Base-by-base conservation (phyloP, 2,888 invertebrate species). In the Andrena minutula region DNA sequence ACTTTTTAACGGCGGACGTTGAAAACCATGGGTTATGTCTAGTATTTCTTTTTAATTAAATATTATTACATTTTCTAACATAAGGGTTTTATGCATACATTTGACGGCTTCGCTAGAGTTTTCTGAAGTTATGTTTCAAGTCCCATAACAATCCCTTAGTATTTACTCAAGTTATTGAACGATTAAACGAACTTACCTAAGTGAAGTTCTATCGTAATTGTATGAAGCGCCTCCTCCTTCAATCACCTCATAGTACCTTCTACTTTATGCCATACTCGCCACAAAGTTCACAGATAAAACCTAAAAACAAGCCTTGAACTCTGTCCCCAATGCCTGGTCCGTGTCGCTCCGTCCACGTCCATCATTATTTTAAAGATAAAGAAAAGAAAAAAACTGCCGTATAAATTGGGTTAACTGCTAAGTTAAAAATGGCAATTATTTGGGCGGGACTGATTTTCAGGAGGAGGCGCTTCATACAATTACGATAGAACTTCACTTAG, bases 161-260 rank as follows among this genome's bases (percentile, higher is more conserved):
- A n/a, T n/a, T n/a, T n/a, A n/a, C n/a, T n/a, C n/a, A n/a, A n/a
- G n/a, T n/a, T n/a, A 26, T 51, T 51, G n/a, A 51, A 51, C 49
- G 16, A 51, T 51, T 51, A 51, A 51, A 51, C 49, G 49, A 51
- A 51, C 49, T 51, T 51, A 51, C 30, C 30, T 30, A 30, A 30
- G n/a, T n/a, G n/a, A n/a, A n/a, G 30, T 30, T 30, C 30, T 5
- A 47, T 47, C 3, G 12, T 47, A 47, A 47, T 47, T 47, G 2
- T 12, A 47, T 47, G 8, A 8, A 8, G 47, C 47, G 12, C 12
- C 12, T 47, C 47, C 47, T 47, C 47, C 47, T 47, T n/a, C 8
- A 47, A 47, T 47, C 47, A 47, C 47, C 12, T 47, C 47, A 1
- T 47, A 47, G 47, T 47, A 47, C 8, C 47, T 30, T 5, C 47